Conservation (phyloP, 2,797 vertebrate genomes). For the Pangasius macronema region DNA sequence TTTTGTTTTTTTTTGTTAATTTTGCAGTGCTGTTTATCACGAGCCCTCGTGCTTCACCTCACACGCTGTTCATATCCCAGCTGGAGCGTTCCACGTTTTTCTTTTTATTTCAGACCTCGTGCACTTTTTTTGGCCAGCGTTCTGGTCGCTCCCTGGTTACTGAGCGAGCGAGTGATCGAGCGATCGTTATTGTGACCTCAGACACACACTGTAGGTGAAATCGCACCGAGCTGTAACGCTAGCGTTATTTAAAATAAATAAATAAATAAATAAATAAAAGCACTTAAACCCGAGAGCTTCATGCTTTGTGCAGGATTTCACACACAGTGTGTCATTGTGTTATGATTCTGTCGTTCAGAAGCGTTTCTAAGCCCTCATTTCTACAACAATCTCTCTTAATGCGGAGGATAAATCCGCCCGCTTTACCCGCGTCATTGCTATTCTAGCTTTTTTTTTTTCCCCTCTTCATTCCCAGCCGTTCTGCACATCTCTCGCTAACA, state of each 20-base stretch:
- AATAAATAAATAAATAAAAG: background rate
- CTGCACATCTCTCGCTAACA: background rate
- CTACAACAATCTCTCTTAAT: background rate
- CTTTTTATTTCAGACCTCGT: background rate
- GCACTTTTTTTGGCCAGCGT: background rate
- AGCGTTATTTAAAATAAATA: background rate
- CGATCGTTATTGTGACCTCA: background rate
- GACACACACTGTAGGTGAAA: background rate
- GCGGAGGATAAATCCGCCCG: background rate
- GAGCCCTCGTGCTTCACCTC: conserved; percentile 12
- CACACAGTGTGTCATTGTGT: background rate
- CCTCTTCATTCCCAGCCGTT: background rate
- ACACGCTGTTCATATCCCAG: background rate
- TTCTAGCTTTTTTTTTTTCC: background rate
- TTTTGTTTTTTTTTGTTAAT: background rate
- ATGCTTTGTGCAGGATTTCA: background rate
- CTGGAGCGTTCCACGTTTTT: background rate
- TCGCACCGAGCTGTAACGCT: background rate
- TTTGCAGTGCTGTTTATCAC: conserved; percentile 11
- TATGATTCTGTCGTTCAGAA: background rate
- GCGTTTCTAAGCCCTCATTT: background rate
- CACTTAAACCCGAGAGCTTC: background rate
- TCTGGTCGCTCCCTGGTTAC: too few species aligned
- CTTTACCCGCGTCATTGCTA: background rate
- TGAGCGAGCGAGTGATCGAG: background rate